phyloP scores from a whole-genome alignment of 2,113 vertebrate genomes.

The Grus americana region DNA sequence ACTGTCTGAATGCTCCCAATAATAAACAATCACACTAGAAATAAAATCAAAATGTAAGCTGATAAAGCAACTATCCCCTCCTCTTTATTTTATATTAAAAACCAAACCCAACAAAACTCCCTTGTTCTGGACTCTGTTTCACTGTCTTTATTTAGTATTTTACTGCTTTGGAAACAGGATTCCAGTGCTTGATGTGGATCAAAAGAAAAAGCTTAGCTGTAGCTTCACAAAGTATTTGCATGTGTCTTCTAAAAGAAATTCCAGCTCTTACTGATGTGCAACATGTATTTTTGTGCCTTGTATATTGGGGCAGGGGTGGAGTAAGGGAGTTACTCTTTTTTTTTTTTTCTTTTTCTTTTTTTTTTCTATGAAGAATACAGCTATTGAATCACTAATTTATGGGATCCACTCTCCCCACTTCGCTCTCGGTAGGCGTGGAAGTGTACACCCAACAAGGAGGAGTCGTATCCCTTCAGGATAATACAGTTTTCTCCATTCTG shows the following conservation, averaged over 20 bases:
- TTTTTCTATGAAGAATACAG: neutral
- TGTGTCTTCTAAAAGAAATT: neutral
- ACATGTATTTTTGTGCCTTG: neutral
- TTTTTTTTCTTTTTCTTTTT: neutral
- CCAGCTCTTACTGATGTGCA: neutral
- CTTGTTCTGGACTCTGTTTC: neutral
- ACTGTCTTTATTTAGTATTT: neutral
- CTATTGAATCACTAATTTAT: neutral
- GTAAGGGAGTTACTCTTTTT: neutral
- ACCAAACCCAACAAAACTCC: neutral
- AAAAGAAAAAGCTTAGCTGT: neutral
- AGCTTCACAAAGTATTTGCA: neutral
- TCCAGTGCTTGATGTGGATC: neutral
- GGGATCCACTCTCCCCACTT: neutral
- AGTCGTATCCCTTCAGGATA: neutral
- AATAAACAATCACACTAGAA: neutral
- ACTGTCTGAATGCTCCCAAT: neutral
- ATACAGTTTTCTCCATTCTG: neutral
- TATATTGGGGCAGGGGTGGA: neutral
- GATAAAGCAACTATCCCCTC: neutral
- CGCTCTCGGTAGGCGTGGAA: neutral
- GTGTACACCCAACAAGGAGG: neutral
- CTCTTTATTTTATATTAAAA: slow-evolving; percentile 23
- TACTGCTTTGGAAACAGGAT: neutral
- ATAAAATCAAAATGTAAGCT: neutral